Evolutionary conservation across 2,797 vertebrate species (phyloP).

Genomic region (Cephalopachus bancanus): DNA sequence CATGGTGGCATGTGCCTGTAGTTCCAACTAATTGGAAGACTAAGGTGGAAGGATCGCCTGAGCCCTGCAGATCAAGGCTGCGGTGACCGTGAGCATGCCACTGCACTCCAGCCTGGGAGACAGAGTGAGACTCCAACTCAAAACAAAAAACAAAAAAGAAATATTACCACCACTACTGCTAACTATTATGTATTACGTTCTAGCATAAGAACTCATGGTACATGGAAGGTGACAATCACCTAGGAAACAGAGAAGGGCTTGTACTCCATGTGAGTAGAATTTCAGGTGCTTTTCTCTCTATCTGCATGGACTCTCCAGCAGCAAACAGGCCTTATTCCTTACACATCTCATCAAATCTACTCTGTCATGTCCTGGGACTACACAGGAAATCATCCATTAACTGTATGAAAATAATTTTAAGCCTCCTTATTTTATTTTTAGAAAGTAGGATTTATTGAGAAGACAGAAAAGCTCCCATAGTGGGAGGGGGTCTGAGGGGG

Average conservation of each 20-base stretch:
- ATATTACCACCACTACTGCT: neutral
- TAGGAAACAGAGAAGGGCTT: neutral
- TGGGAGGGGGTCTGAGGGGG: too few relatives aligned
- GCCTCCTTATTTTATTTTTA: slow-evolving; percentile 14
- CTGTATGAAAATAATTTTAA: slow-evolving; percentile 25
- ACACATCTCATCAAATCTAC: neutral
- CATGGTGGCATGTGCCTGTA: too few relatives aligned
- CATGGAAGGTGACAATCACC: neutral
- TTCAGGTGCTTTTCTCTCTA: slow-evolving; percentile 30
- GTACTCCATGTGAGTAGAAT: neutral
- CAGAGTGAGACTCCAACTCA: too few relatives aligned
- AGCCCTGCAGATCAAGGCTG: too few relatives aligned
- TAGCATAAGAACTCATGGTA: slow-evolving; percentile 25
- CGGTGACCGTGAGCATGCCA: too few relatives aligned
- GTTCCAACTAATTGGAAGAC: too few relatives aligned
- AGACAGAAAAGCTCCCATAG: too few relatives aligned
- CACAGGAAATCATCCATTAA: neutral
- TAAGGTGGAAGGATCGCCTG: too few relatives aligned
- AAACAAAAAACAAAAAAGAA: too few relatives aligned
- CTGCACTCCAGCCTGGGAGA: too few relatives aligned
- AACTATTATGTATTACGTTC: neutral
- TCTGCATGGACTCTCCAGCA: neutral
- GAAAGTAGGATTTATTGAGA: too few relatives aligned
- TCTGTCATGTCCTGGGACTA: neutral
- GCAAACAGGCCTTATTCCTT: slow-evolving; percentile 2